Base-by-base conservation (phyloP, 2,888 invertebrate genomes). In the Ennomos quercinarius region DNA sequence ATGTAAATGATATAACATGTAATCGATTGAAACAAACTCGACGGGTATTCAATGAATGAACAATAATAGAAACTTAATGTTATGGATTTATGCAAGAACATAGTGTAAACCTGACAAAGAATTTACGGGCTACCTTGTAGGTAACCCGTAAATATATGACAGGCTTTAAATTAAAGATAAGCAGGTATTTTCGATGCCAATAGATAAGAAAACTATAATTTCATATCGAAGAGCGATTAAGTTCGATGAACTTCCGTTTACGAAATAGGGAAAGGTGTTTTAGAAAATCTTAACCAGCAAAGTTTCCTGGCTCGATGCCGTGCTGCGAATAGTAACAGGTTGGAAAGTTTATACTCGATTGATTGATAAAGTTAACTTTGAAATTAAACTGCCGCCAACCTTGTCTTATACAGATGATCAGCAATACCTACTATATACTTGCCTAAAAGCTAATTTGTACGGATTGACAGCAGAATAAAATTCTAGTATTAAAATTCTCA, bases 211-310 rank as follows among this genome's bases (percentile, higher is more conserved):
- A 81, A 77, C 79, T 62, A 49, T 60, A 57, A 64, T 64, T 57
- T 64, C 74, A 78, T 81, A 55, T 59, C 54, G 66, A 41, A 51
- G 10, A 43, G 27, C 38, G 61, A 61, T 72, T 71, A 79, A 83
- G 91, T 90, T 90, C 89, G 81, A 83, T 87, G 91, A 91, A 90
- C 91, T 88, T 87, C 80, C 80, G 85, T 83, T 86, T 76, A 80
- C 76, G 74, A 84, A 85, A 84, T 76, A 74, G 78, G 81, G 81
- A 86, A 87, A 89, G 78, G 78, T 77, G 74, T 74, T 76, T 80
- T 73, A 74, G 77, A 78, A 80, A 78, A 80, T 72, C 66, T 57
- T 39, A 50, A 60, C 34, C 53, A 61, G 56, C 58, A 69, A 77
- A 75, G 74, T 76, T 80, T 76, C 76, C 74, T 71, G 64, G 57